phyloP scores from a whole-genome alignment of 2,113 vertebrate genomes.

The Gambusia holbrooki region DNA sequence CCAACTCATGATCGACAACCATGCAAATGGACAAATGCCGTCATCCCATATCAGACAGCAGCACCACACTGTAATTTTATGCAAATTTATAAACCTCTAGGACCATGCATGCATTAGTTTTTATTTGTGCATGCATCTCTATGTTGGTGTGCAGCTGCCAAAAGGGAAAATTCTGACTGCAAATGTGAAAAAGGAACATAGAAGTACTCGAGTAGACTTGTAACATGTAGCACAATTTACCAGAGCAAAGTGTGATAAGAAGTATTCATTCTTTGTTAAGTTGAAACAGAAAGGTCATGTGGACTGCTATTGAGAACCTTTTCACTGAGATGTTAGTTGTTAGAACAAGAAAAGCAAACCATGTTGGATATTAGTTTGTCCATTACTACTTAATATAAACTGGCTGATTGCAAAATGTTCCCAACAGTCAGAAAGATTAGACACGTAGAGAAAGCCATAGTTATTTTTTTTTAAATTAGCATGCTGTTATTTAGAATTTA shows the following conservation, averaged over 20 bases:
- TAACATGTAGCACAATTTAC: neutral
- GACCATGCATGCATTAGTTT: slow-evolving; percentile 25
- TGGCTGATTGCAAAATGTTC: slow-evolving; percentile 23
- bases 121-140: slow-evolving; percentile 16
- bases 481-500: neutral
- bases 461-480: neutral
- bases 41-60: slow-evolving; percentile 28
- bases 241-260: slow-evolving; percentile 33
- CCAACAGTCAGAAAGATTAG: slow-evolving; percentile 8
- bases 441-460: neutral
- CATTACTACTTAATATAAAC: slow-evolving; percentile 2
- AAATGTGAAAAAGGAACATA: neutral
- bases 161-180: neutral
- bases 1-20: slow-evolving; percentile 65
- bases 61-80: slow-evolving; percentile 34
- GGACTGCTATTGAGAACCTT: slow-evolving; percentile 36
- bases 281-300: neutral
- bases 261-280: slow-evolving; percentile 28
- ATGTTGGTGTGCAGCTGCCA: slow-evolving; percentile 7
- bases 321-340: slow-evolving; percentile 47
- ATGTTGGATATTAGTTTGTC: slow-evolving; percentile 39
- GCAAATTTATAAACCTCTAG: slow-evolving; percentile 49
- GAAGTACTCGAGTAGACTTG: neutral
- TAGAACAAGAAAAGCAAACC: slow-evolving; percentile 28
- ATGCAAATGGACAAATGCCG: slow-evolving; percentile 67